Evolutionary conservation across 2,797 vertebrate species (phyloP).

Genomic region (Danionella dracula): DNA sequence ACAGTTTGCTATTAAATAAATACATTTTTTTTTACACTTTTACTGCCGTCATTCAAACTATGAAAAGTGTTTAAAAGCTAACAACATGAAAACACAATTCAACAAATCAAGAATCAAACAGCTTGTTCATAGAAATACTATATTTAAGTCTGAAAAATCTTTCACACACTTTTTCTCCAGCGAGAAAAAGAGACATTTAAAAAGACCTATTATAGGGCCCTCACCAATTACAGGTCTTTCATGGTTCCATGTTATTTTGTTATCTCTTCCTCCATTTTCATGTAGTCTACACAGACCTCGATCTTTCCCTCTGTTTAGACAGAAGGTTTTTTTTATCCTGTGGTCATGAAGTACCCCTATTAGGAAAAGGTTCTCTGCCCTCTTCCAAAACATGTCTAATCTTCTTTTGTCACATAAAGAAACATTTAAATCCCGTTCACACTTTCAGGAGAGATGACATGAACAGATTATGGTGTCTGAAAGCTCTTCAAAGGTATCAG

Average conservation of each 20-base stretch:
- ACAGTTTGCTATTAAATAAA: no score
- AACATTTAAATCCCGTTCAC: conserved; percentile 11
- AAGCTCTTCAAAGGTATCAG: conserved; percentile 29
- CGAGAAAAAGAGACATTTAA: no score
- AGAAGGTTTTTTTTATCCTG: neutral
- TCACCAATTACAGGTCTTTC: neutral
- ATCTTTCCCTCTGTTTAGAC: neutral
- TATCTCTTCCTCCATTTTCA: neutral
- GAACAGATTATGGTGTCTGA: conserved; percentile 19
- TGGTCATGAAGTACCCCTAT: conserved; percentile 38
- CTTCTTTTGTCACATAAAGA: conserved; percentile 2
- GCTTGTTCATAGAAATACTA: neutral
- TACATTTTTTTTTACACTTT: neutral
- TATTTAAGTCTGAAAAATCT: conserved; percentile 38
- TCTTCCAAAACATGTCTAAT: conserved; percentile 1
- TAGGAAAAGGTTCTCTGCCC: neutral
- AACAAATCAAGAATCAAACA: neutral
- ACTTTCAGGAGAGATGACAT: conserved; percentile 11
- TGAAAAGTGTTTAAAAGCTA: neutral
- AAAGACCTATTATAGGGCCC: neutral
- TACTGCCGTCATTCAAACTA: no score
- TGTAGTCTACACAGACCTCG: neutral
- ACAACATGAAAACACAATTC: neutral
- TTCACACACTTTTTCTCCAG: conserved; percentile 55
- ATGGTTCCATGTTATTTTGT: neutral